These are phyloP conservation scores for Tipula confusa DNA, from an alignment of 2,888 invertebrate species.

Conservation along the genomic window DNA sequence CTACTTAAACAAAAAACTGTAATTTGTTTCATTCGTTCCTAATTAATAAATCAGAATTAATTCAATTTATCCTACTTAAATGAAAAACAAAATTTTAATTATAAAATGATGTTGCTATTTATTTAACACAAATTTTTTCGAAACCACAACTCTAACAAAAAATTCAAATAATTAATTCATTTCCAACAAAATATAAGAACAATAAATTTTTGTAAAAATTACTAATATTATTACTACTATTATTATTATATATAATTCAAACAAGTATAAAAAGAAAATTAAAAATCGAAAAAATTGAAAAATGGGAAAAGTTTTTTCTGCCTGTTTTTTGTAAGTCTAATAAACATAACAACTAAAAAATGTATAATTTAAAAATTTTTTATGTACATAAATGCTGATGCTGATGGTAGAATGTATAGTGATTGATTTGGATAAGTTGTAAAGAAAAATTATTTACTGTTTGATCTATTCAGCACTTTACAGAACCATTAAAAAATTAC, in stretches of 20 bases:
- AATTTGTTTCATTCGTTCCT: too few relatives aligned
- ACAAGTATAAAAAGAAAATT: not conserved
- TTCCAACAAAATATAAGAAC: not conserved
- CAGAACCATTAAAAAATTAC: too few relatives aligned
- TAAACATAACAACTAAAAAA: not conserved
- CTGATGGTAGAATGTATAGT: not conserved
- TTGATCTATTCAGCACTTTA: too few relatives aligned
- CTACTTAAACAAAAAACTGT: too few relatives aligned
- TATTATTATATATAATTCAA: not conserved
- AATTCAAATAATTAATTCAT: not conserved
- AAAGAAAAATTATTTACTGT: not conserved
- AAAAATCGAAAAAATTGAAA: not conserved
- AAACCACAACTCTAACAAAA: not conserved
- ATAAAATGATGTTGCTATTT: not conserved
- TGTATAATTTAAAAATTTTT: not conserved
- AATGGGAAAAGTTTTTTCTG: not conserved
- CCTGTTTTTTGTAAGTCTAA: not conserved
- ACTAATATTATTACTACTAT: not conserved
- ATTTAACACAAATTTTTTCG: not conserved
- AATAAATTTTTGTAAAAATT: not conserved
- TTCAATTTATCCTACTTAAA: not conserved
- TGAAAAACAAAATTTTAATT: not conserved
- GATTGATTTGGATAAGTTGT: not conserved
- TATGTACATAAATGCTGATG: not conserved
- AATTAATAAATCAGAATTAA: not conserved